Base-by-base conservation (phyloP, 2,888 invertebrate species). In the Unio pictorum region DNA sequence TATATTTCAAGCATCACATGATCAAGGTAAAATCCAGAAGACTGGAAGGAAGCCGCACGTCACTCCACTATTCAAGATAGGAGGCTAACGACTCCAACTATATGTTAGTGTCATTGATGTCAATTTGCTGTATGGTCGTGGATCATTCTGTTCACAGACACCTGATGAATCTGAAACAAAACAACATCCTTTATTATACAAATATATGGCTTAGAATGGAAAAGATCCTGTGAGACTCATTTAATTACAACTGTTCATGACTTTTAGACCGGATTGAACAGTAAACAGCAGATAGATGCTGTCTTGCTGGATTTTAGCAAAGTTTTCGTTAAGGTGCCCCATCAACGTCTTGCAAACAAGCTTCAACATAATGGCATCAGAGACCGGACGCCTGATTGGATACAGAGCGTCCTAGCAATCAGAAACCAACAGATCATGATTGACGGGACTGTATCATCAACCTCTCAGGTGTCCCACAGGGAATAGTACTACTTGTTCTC, bases 231-330 rank as follows among this genome's bases (percentile, higher is more conserved):
- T 61, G 8, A 61, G 8, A 28, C 61, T 1, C 8, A 28, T 45
- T 45, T 15, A 17, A 15, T 61, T 45, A 61, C 61, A 3, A 15
- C 8, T 18, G 23, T 28, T n/a, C 61, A 61, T 30, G 61, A 61
- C 61, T 30, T 34, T 7, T 45, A 45, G 4, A 23, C 4, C 20
- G 61, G 61, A 23, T 28, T 61, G 23, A 45, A 61, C 4, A 61
- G 7, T 7, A 8, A 45, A n/a, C 30, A 61, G 30, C 61, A 61
- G n/a, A 11, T 61, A 20, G 8, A 15, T 15, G 61, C 28, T 30
- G 17, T 61, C 23, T 30, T 61, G 61, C 30, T 61, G 11, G 61
- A 61, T 28, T 61, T 28, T 30, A 61, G 61, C 61, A 61, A 61
- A 28, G 4, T 28, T 2, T 28, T 28, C 28, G 4, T 3, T 3